These are phyloP conservation scores for Melinopterus prodromus DNA, from an alignment of 2,888 invertebrate genomes.

Conservation along the genomic window DNA sequence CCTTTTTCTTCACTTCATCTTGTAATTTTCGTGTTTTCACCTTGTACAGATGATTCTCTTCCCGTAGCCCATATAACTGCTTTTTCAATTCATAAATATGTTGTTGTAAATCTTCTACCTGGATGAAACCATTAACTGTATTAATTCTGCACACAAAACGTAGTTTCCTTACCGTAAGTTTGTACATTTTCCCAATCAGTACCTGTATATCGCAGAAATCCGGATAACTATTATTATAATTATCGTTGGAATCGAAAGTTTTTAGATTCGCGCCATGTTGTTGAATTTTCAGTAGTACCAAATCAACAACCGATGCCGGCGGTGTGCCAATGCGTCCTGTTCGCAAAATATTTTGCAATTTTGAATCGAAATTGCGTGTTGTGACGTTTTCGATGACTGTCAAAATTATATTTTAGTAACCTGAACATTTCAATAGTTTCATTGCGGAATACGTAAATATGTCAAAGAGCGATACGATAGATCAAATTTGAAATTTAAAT, in stretches of 20 bases:
- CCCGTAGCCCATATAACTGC: conserved; percentile 44
- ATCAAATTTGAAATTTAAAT: background rate
- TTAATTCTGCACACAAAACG: background rate
- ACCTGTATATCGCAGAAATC: background rate
- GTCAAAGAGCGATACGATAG: background rate
- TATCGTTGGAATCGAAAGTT: background rate
- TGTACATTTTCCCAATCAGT: conserved; percentile 27
- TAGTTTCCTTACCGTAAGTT: conserved; percentile 28
- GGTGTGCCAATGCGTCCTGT: background rate
- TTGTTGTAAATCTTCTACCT: conserved; percentile 47
- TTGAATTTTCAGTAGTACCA: conserved; percentile 27
- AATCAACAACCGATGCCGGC: background rate
- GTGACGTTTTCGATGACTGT: conserved; percentile 13
- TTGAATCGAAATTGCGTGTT: background rate
- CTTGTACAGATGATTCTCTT: conserved; percentile 51
- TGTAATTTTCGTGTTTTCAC: conserved; percentile 51
- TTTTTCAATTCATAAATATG: conserved; percentile 49
- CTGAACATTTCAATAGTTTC: background rate
- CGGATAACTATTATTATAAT: background rate
- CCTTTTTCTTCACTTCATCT: conserved; percentile 49
- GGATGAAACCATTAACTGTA: conserved; percentile 5
- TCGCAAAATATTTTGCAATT: background rate
- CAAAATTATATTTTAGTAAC: background rate
- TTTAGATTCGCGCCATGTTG: conserved; percentile 38
- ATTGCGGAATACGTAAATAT: conserved; percentile 5